A percentile compares a stretch with the other conserved stretches of the same genome.
phyloP scores from a whole-genome alignment of 2,797 vertebrate species.

The Lateolabrax maculatus region DNA sequence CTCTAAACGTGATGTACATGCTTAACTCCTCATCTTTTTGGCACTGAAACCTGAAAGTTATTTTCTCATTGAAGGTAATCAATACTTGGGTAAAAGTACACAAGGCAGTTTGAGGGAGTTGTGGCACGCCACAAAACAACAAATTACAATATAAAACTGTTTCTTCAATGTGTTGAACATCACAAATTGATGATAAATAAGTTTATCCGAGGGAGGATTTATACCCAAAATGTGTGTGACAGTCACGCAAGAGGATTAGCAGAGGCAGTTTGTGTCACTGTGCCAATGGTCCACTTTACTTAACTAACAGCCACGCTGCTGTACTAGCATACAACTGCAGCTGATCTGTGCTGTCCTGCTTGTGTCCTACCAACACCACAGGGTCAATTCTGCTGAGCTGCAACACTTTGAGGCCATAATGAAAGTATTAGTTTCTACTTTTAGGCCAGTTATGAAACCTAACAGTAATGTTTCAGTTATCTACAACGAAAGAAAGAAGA shows the following conservation, averaged over 20 bases:
- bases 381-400: slow-evolving; percentile 9
- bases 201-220: slow-evolving; percentile 29
- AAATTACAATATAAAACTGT: slow-evolving; percentile 13
- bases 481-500: not conserved
- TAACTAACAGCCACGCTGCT: slow-evolving; percentile 37
- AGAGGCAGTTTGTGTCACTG: slow-evolving; percentile 33
- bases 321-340: slow-evolving; percentile 6
- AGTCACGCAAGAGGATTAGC: slow-evolving; percentile 53
- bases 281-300: slow-evolving; percentile 59
- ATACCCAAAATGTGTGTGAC: slow-evolving; percentile 38
- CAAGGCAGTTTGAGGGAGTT: slow-evolving; percentile 1
- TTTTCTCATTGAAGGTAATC: slow-evolving; percentile 47
- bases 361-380: slow-evolving; percentile 1
- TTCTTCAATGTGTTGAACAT: slow-evolving; percentile 14
- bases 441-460: slow-evolving; percentile 32
- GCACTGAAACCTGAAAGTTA: slow-evolving; percentile 29
- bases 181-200: slow-evolving; percentile 21
- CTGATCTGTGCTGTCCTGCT: slow-evolving; percentile 18
- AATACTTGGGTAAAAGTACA: slow-evolving; percentile 7
- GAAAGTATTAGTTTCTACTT: slow-evolving; percentile 28
- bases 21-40: slow-evolving; percentile 27
- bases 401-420: not conserved
- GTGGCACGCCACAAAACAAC: not conserved
- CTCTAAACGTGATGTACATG: slow-evolving; percentile 12
- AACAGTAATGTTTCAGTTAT: not conserved